These are phyloP conservation scores for Epirrhoe tristata DNA, from an alignment of 2,888 invertebrate genomes.

Conservation along the genomic window DNA sequence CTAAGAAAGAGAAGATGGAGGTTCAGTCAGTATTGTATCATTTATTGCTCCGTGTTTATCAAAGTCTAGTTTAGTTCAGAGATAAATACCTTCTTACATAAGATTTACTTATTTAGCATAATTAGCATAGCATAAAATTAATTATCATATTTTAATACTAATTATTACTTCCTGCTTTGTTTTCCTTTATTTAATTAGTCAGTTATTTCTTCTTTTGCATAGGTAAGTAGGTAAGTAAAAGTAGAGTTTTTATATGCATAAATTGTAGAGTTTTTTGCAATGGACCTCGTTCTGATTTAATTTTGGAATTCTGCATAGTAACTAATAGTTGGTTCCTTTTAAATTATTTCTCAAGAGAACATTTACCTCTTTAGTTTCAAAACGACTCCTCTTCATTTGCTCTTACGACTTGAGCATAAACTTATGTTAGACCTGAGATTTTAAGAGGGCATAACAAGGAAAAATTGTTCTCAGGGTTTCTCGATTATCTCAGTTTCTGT, in stretches of 20 bases:
- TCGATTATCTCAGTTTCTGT: neutral
- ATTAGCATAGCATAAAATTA: neutral
- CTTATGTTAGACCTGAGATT: neutral
- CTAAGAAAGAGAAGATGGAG: too few relatives aligned
- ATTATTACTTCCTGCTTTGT: neutral
- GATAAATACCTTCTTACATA: neutral
- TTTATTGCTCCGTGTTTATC: too few relatives aligned
- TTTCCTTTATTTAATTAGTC: neutral
- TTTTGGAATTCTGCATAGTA: neutral
- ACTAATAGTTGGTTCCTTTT: neutral
- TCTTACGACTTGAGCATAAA: neutral
- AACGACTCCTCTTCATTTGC: neutral
- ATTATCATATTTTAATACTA: neutral
- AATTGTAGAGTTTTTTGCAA: neutral
- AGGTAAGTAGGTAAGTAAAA: conserved; percentile 2
- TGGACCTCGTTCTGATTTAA: neutral
- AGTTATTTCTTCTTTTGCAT: neutral
- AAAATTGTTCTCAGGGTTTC: neutral
- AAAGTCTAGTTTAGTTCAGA: too few relatives aligned
- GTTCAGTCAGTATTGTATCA: too few relatives aligned
- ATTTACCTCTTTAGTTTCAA: neutral
- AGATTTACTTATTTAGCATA: neutral
- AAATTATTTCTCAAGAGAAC: neutral
- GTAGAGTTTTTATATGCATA: neutral
- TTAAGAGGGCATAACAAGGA: neutral